phyloP scores from a whole-genome alignment of 2,797 vertebrate genomes.

The Echiichthys vipera region DNA sequence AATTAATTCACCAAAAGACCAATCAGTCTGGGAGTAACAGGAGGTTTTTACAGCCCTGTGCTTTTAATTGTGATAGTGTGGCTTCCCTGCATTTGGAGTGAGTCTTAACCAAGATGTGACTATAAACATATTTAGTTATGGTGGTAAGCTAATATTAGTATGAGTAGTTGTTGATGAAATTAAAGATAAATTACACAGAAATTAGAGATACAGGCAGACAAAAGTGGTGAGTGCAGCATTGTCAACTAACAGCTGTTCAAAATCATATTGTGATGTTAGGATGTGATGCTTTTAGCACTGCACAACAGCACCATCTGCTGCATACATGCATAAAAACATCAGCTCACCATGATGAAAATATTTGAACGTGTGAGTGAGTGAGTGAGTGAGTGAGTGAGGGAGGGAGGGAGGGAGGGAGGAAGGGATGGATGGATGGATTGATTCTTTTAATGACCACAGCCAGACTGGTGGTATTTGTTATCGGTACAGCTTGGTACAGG shows the following conservation, averaged over 20 bases:
- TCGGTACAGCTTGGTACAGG: no score
- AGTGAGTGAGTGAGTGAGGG: no score
- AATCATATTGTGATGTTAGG: background rate
- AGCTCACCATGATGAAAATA: conserved; percentile 3
- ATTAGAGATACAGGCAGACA: background rate
- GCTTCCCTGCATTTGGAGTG: background rate
- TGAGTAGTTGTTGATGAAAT: no score
- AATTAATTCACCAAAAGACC: background rate
- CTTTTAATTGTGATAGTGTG: background rate
- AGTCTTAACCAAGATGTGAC: background rate
- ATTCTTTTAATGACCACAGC: no score
- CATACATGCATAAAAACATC: background rate
- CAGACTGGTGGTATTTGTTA: no score
- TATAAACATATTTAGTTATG: background rate
- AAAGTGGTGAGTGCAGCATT: background rate
- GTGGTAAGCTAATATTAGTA: background rate
- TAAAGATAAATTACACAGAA: background rate
- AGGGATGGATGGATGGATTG: no score
- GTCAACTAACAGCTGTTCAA: background rate
- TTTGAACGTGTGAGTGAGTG: background rate
- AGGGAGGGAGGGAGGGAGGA: no score
- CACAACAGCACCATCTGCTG: conserved; percentile 56
- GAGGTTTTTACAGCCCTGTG: background rate
- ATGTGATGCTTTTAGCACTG: background rate
- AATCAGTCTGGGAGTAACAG: background rate